Evolutionary conservation across 2,888 invertebrate species (phyloP), one percentile per base, ranked within the genome.

Genomic region (Ditula angustiorana): DNA sequence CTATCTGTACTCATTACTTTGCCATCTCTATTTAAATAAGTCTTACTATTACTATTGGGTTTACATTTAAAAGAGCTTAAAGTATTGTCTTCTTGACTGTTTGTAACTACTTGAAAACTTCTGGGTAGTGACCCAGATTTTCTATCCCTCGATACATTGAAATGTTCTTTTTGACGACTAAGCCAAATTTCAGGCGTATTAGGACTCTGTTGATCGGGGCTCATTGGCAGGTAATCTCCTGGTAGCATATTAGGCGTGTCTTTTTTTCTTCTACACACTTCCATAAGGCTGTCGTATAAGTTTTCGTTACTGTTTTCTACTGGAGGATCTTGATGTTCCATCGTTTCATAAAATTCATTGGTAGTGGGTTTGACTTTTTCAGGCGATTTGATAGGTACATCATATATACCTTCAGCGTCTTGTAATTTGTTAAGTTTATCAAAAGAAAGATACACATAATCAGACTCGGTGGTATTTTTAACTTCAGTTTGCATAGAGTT

Each of bases 101-200:
- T 93, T 2, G 94, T 92, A 46, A 93, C 88, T 26, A 95, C 93
- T 85, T 96, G 96, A 74, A 97, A 97, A 75, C 96, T 96, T 73
- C 97, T 93, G 0, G 97, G 96, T 60, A 97, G 82, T 0, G 96
- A 96, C 21, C 96, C 97, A 11, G 96, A 95, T 81, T 97, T 97
- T 77, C 95, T 94, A 58, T 93, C 93, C 58, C 94, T 93, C 0
- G 94, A 94, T 3, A 94, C 94, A 50, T 95, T 95, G 60, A 96
- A 92, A 76, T 95, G 95, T 72, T 95, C 95, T 71, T 95, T 94
- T 71, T 96, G 95, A 60, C 95, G 94, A 70, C 95, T 95, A 23
- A 96, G 80, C 96, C 96, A 96, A 64, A 95, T 94, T 61, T 95
- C 95, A 2, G 95, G 95, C 4, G 94, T 90, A 24, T 94, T 96